Evolutionary conservation across 2,113 vertebrate genomes (phyloP), one percentile per base, ranked within the genome.

Genomic region (Dipodomys spectabilis): DNA sequence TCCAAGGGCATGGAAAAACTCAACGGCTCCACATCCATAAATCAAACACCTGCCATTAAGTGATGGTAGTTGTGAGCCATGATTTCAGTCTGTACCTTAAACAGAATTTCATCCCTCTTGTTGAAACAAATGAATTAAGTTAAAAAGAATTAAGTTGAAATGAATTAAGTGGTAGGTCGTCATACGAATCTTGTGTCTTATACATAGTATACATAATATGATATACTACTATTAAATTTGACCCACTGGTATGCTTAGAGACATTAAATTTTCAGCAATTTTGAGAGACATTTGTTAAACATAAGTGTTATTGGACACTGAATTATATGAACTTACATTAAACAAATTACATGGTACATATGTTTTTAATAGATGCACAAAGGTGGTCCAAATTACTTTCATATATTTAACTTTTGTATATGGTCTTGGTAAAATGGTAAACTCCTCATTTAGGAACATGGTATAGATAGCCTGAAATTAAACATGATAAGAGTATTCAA

Each of bases 11-110:
- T 44, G 6, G n/a, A 68, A n/a, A 95, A 86, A 57, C 1, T 68
- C 25, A 49, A 57, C 6, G n/a, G 5, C 22, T 86, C 53, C 88
- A 30, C 5, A 81, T 78, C 28, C 77, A 35, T 78, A 81, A 32
- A 89, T 62, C 68, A 67, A 91, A 78, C 1, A 72, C 6, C 6
- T 80, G 45, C 7, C 19, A 12, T 67, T 93, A 88, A 44, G 28
- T 86, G 68, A 81, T 94, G 19, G 11, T 81, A 65, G 18, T n/a
- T 93, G 45, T 91, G 81, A 95, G 68, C 9, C 57, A 69, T 65
- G 23, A 86, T 69, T 95, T 94, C 60, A 71, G 28, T 18, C 27
- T 68, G 8, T 7, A 11, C n/a, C 69, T 4, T 57, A 88, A 91
- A 87, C 25, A 91, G 13, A 91, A 67, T 3, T 78, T 62, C 11